These are phyloP conservation scores for Machimus atricapillus DNA, from an alignment of 2,888 invertebrate genomes.

Conservation along the genomic window DNA sequence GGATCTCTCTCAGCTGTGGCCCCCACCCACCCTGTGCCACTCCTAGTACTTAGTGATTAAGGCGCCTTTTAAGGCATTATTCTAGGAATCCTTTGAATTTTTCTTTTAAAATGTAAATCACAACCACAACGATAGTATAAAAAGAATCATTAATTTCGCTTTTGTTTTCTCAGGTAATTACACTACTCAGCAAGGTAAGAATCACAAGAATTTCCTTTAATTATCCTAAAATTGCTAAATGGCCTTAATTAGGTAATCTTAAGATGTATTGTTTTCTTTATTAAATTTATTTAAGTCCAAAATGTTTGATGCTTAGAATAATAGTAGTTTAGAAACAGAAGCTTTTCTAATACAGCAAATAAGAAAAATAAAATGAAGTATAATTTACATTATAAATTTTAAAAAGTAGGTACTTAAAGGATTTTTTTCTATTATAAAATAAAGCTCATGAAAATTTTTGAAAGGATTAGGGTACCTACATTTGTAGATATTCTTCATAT, in stretches of 20 bases:
- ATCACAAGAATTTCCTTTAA: background rate
- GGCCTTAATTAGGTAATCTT: background rate
- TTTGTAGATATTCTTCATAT: too few relatives aligned
- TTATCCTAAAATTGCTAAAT: background rate
- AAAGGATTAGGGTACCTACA: too few relatives aligned
- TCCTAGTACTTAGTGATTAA: background rate
- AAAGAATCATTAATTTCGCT: background rate
- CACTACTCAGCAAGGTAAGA: background rate
- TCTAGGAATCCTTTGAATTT: background rate
- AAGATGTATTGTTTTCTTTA: background rate
- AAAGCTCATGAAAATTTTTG: too few relatives aligned
- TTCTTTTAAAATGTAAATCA: background rate
- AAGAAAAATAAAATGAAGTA: background rate
- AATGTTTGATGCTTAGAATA: too few relatives aligned
- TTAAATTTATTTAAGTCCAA: background rate
- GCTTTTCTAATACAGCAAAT: too few relatives aligned
- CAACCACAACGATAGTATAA: background rate
- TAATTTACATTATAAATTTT: too few relatives aligned
- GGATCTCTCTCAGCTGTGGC: background rate
- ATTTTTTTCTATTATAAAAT: too few relatives aligned
- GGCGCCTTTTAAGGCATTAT: background rate
- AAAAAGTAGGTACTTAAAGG: too few relatives aligned
- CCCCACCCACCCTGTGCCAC: background rate
- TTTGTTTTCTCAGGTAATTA: background rate
- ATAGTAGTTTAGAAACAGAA: too few relatives aligned